Base-by-base conservation (phyloP, 2,888 invertebrate genomes). In the Zeuzera pyrina region DNA sequence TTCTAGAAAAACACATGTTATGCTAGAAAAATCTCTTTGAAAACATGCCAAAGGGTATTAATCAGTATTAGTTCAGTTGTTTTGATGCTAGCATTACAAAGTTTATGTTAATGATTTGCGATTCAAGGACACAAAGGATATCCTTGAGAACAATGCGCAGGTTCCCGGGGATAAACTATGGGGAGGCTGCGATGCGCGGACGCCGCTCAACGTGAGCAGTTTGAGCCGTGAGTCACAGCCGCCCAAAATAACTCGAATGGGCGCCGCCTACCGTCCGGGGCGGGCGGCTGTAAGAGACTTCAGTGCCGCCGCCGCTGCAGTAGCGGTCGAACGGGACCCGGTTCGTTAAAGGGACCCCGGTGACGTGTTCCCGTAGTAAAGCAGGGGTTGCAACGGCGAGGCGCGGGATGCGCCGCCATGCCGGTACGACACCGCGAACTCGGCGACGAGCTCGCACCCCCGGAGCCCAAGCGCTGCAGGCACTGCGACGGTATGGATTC, bases 401-500 rank as follows among this genome's bases (percentile, higher is more conserved):
- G 81, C 81, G 81, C 81, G 81, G 76, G 74, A 79, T 79, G 79
- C 78, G 81, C 79, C 73, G 84, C 83, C 83, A 84, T 84, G 84
- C 84, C 84, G 77, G 84, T 84, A 72, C 79, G 84, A 74, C 81
- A 84, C 63, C 84, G 84, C 78, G 79, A 79, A 69, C 77, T 77
- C 76, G 78, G 83, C 74, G 84, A 84, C 69, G 81, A 81, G 67
- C 69, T 78, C 77, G 81, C 81, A 64, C 71, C 78, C 61, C 92
- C 92, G 86, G 90, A 91, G 88, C 91, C 92, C 85, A 93, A 93
- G 86, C 92, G 93, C 90, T 93, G 93, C 91, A 92, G 91, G 87
- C 92, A 92, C 86, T 93, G 93, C 91, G 92, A 93, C 91, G 93
- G 93, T 93, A 89, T 64, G 67, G 22, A n/a, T 6, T 22, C 22